Base-by-base conservation (phyloP, 1,140 invertebrate species). In the Calliopsis andreniformis region DNA sequence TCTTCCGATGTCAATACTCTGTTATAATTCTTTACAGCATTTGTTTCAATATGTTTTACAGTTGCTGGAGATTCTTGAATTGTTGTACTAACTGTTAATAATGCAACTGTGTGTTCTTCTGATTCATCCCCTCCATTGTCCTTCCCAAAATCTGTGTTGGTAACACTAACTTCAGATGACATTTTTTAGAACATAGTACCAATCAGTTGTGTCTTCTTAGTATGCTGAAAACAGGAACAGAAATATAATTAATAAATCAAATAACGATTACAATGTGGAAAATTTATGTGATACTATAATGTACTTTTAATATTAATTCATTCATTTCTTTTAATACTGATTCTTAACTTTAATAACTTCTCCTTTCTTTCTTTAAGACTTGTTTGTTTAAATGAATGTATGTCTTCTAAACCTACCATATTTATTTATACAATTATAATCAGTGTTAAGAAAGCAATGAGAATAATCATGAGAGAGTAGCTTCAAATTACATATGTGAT, bases 131-230 rank as follows among this genome's bases (percentile, higher is more conserved):
- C 84, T 58, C 80, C 85, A 45, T 86, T 84, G 32, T 87, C 81
- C 43, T 89, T 78, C 56, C 84, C 81, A 32, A 81, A 86, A 76
- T 87, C 55, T 80, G 84, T 86, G 58, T 72, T 77, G 70, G 69
- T 78, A 8, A 73, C 63, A 79, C 86, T 80, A 73, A 87, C 79
- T 82, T 87, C 86, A 30, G 88, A 88, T 76, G 89, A 87, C 89
- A 91, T 90, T 28, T 85, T 73, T 76, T 71, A 68, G 71, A 70
- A 72, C 82, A 84, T 84, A 83, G 1, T 79, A 71, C 18, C 20
- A 49, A 28, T 71, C 32, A 32, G 51, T 71, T 66, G 12, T 64
- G 51, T 45, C 32, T 43, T 3, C 61, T 47, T 51, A 61, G 71
- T 42, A 43, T 47, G 18, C 79, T 82, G 53, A n/a, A 67, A 71